phyloP scores from a whole-genome alignment of 2,113 vertebrate genomes.

The Limnothrissa miodon region DNA sequence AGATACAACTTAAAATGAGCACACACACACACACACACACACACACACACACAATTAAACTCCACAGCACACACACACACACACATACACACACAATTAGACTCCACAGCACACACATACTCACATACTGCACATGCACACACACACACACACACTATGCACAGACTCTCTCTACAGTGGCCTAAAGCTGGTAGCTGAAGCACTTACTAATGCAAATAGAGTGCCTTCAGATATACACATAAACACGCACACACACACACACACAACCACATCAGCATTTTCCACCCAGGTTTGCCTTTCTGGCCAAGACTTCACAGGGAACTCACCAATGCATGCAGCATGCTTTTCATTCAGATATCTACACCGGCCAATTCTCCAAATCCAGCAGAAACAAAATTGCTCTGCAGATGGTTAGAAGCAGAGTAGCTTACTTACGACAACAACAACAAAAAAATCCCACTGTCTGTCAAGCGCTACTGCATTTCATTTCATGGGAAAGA shows the following conservation, averaged over 20 bases:
- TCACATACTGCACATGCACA: neutral
- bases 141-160: neutral
- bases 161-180: neutral
- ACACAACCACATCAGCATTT: neutral
- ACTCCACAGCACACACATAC: neutral
- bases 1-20: neutral
- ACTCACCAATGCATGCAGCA: neutral
- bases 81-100: neutral
- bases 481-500: neutral
- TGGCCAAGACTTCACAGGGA: neutral
- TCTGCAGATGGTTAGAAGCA: neutral
- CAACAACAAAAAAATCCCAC: neutral
- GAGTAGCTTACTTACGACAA: neutral
- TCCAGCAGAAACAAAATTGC: neutral
- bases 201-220: conserved; percentile 12
- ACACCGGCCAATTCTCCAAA: neutral
- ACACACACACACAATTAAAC: neutral
- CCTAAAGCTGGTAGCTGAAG: neutral
- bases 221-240: neutral
- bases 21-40: neutral
- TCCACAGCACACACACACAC: neutral
- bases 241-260: neutral
- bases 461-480: neutral
- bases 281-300: conserved; percentile 3
- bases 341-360: neutral